Evolutionary conservation across 2,797 vertebrate species (phyloP), one percentile per base, ranked within the genome.

Genomic region (Anisognathus igniventris): DNA sequence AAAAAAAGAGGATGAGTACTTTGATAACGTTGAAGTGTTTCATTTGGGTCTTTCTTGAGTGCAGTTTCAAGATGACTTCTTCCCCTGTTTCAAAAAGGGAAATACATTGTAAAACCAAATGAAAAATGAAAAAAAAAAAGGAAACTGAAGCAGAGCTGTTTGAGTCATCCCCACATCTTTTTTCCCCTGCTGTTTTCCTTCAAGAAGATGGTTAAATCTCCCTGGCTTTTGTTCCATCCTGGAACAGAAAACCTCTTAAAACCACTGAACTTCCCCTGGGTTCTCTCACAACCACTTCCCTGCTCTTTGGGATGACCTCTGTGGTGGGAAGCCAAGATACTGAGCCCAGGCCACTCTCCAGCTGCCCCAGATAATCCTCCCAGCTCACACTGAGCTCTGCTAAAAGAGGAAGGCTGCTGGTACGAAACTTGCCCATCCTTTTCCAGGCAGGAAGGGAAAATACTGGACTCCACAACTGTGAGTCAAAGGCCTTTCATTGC

Each of bases 151-250:
- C 68, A 88, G 61, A 90, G 84, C 12, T 7, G 9, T 81, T 90
- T 80, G 61, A 86, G 42, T 68, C 65, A 78, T 81, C 83, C 58
- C 39, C 20, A 39, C 30, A 75, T 39, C 76, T 86, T 88, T 88
- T 92, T 95, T 12, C 39, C 35, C 80, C 70, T 93, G 76, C 92
- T 90, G 57, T 58, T 93, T 94, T 95, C 37, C 88, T 94, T 95
- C 74, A 89, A 92, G 78, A 85, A 72, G 66, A 47, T 3, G 3
- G 71, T 91, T 92, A 87, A 88, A 87, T 76, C 62, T 89, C 35
- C 44, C 60, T 62, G 71, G 47, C 48, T 92, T 94, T 95, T 94
- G 35, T 88, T 96, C 66, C 50, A 19, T 86, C 72, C 53, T 79
- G 82, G 58, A 94, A 83, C 0, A 2, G 87, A 90, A 94, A 92